These are phyloP conservation scores for Macrochelys suwanniensis DNA, from an alignment of 2,797 vertebrate genomes.

Conservation along the genomic window DNA sequence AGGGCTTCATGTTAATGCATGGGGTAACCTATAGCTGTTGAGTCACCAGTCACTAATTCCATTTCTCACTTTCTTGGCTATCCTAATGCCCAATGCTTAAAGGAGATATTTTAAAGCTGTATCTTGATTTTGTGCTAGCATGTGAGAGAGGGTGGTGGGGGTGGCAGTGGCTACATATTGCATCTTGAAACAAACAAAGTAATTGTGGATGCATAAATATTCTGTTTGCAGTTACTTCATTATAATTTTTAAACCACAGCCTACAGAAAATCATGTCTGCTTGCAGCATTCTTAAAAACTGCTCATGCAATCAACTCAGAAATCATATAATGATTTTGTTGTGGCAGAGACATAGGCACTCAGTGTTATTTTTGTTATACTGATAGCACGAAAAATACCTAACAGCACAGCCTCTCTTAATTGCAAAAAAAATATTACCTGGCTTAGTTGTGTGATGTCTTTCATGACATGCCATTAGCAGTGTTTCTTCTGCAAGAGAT, in stretches of 20 bases:
- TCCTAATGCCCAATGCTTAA: background rate
- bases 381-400: background rate
- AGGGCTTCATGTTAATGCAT: background rate
- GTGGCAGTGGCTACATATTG: background rate
- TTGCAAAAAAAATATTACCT: slow-evolving; percentile 23
- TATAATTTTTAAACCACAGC: background rate
- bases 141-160: rapidly evolving
- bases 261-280: background rate
- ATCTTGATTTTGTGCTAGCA: background rate
- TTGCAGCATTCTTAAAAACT: background rate
- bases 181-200: background rate
- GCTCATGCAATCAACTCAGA: background rate
- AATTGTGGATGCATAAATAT: background rate
- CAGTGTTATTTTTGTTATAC: background rate
- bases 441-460: background rate
- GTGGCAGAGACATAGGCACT: background rate
- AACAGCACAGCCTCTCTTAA: background rate
- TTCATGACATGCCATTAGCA: slow-evolving; percentile 13
- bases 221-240: background rate
- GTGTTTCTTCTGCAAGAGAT: slow-evolving; percentile 6
- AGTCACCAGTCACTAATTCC: background rate
- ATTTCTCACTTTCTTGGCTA: background rate
- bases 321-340: background rate
- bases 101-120: background rate
- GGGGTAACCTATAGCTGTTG: background rate